Evolutionary conservation across 92 coral and sea anemone genomes (phyloP), one percentile per base, ranked within the genome.

Genomic region (Hydrozoanthus gracilis): DNA sequence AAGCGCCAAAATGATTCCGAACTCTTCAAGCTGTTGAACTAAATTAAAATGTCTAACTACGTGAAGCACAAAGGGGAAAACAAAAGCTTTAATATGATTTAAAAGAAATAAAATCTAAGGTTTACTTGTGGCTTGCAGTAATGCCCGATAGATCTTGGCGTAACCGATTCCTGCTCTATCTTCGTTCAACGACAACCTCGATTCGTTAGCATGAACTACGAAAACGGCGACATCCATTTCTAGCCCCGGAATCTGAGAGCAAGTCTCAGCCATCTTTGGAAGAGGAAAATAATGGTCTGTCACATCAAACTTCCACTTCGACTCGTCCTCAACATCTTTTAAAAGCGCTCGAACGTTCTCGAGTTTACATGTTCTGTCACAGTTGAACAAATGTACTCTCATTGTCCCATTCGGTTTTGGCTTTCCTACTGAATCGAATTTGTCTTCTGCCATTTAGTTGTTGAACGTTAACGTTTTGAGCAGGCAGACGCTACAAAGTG

Each of bases 161-260:
- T 90, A 90, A 35, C 92, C 90, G 48, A 87, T 91, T 3, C 91
- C 93, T 83, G 91, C 93, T 12, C 86, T 88, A 3, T 88, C 91
- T 73, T 91, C 93, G 86, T 91, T 91, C 9, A 91, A 49, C 17
- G 93, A 91, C 13, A 91, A 47, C 9, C 93, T 82, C 6, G 93
- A 91, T 76, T 91, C 93, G 44, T 91, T 76, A 6, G 93, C 93
- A 64, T 91, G 93, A n/a, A 91, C 91, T 14, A 91, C 93, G 84
- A 91, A 91, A 27, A 91, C 72, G 20, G 93, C 93, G 8, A 88
- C 62, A 78, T 91, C 91, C 89, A 91, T 91, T 8, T 83, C 15
- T n/a, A 56, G 58, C 9, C 51, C 71, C 5, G 87, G 73, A 14
- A 91, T 72, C n/a, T 58, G 44, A 8, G 12, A 47, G 3, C 39